Conservation (phyloP, 1,140 invertebrate species). For the Temnothorax curvispinosus region DNA sequence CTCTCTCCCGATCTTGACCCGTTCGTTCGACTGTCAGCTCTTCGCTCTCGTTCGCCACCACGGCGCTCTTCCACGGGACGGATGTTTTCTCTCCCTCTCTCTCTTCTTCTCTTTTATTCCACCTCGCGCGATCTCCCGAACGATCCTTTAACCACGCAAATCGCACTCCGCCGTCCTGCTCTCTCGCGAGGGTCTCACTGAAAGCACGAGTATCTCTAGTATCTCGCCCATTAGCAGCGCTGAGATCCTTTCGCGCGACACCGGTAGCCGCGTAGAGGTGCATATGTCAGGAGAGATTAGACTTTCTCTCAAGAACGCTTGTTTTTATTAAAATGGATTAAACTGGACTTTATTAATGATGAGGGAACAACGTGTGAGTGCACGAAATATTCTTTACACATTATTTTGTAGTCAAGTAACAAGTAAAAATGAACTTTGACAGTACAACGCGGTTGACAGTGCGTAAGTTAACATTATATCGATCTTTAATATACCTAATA, state of each 20-base stretch:
- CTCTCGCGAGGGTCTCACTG: background rate
- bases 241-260: constrained; percentile 28
- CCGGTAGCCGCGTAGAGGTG: background rate
- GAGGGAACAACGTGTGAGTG: background rate
- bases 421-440: no score
- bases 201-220: constrained; percentile 21
- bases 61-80: background rate
- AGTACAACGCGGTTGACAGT: no score
- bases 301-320: background rate
- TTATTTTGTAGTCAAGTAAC: background rate
- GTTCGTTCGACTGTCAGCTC: constrained; percentile 80
- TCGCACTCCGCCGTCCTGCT: constrained; percentile 20
- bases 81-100: constrained; percentile 31
- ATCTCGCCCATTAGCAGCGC: constrained; percentile 31
- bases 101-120: background rate
- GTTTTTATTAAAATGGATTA: background rate
- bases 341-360: background rate
- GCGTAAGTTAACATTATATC: no score
- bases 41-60: constrained; percentile 72
- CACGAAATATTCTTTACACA: background rate
- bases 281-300: background rate
- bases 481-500: no score
- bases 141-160: constrained; percentile 60
- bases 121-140: constrained; percentile 48
- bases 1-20: constrained; percentile 76